These are phyloP conservation scores for Trissolcus basalis DNA, from an alignment of 1,140 invertebrate species.

Conservation along the genomic window DNA sequence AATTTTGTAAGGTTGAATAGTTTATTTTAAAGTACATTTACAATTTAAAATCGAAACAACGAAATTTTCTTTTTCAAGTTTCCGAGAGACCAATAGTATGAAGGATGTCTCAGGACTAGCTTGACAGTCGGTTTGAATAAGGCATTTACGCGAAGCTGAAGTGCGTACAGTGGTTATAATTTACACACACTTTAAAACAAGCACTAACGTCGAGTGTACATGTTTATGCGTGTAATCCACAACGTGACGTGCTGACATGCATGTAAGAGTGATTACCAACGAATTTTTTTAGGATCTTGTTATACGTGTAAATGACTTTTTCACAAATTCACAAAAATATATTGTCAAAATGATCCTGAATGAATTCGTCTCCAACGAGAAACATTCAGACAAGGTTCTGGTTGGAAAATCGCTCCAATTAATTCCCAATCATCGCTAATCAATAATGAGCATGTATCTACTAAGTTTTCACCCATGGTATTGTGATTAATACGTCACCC, in stretches of 20 bases:
- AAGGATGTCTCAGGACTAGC: constrained; percentile 50
- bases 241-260: constrained; percentile 44
- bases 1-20: no score
- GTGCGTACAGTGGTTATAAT: constrained; percentile 56
- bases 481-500: constrained; percentile 65
- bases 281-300: constrained; percentile 30
- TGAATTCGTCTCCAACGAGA: constrained; percentile 15
- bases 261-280: constrained; percentile 19
- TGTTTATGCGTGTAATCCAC: constrained; percentile 43
- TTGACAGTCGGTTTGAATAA: constrained; percentile 45
- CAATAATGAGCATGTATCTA: constrained; percentile 76
- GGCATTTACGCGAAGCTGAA: constrained; percentile 47
- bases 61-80: constrained; percentile 53
- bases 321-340: no score
- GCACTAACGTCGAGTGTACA: constrained; percentile 47
- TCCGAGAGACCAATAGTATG: constrained; percentile 45
- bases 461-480: constrained; percentile 62
- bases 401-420: constrained; percentile 60
- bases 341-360: constrained; percentile 31
- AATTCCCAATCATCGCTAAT: constrained; percentile 69
- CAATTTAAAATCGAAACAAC: constrained; percentile 43
- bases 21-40: no score
- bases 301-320: neutral
- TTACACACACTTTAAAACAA: constrained; percentile 38
- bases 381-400: constrained; percentile 12